Percentiles rank a stretch among this genome's conserved stretches.
phyloP scores from a whole-genome alignment of 2,113 vertebrate species.

The Zapornia atra region DNA sequence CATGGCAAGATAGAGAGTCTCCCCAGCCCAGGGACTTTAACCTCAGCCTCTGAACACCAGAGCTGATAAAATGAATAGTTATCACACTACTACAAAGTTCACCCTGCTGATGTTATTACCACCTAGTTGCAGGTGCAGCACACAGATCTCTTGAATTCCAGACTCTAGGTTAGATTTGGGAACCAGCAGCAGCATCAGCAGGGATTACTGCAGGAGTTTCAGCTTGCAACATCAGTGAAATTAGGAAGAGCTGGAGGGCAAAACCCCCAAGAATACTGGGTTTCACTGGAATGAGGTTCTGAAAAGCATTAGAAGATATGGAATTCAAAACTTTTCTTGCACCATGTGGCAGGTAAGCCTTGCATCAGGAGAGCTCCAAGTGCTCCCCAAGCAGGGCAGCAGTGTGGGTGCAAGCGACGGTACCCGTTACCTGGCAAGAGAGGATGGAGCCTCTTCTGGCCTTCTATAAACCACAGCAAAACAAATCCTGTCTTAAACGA shows the following conservation, averaged over 20 bases:
- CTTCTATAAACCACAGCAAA: background rate
- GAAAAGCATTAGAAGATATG: fast-evolving
- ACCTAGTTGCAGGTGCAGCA: background rate
- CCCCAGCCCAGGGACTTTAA: background rate
- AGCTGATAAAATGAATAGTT: background rate
- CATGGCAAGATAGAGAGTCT: background rate
- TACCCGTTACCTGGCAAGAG: background rate
- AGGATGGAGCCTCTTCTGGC: background rate
- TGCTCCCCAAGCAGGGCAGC: background rate
- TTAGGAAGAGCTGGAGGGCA: background rate
- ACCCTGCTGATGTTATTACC: background rate
- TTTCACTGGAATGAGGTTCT: background rate
- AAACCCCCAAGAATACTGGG: background rate
- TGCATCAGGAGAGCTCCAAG: background rate
- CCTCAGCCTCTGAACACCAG: background rate
- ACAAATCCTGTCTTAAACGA: background rate
- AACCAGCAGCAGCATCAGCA: background rate
- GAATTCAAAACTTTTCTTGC: background rate
- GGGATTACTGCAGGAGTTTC: background rate
- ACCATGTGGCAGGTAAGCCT: background rate
- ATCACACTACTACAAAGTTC: background rate
- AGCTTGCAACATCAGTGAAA: background rate
- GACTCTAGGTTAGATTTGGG: background rate
- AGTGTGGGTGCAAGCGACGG: background rate
- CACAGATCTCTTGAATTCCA: background rate